Evolutionary conservation across 2,113 vertebrate species (phyloP).

Genomic region (Suricata suricatta): DNA sequence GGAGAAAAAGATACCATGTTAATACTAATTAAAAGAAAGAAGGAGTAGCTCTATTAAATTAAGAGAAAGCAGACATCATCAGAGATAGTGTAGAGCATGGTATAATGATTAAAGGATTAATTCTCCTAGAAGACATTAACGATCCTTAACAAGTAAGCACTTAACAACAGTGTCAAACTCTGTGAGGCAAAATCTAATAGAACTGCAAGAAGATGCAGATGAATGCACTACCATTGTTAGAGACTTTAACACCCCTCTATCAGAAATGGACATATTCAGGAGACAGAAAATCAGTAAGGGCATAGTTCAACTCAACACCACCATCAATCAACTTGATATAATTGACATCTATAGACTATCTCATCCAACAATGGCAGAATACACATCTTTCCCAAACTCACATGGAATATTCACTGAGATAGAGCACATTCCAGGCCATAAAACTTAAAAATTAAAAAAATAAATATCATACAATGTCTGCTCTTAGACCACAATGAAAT

Average conservation of each 20-base stretch:
- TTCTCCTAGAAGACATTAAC: not conserved
- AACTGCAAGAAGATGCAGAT: not conserved
- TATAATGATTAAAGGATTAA: not conserved
- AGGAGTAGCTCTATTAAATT: not conserved
- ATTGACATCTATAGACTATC: not conserved
- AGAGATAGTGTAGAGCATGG: not conserved
- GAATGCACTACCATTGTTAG: not conserved
- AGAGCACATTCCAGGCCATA: not conserved
- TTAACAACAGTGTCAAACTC: not conserved
- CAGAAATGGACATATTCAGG: not conserved
- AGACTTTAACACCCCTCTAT: not conserved
- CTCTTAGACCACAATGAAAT: not conserved
- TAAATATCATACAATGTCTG: not conserved
- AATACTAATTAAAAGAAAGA: not conserved
- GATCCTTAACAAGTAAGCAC: not conserved
- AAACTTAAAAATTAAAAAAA: not conserved
- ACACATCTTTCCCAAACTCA: not conserved
- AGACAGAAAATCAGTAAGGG: constrained; percentile 15
- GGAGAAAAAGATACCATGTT: not conserved
- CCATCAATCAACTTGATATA: not conserved
- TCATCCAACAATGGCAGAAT: not conserved
- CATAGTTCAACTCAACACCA: not conserved
- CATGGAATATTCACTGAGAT: not conserved
- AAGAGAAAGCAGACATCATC: not conserved
- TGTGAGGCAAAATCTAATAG: not conserved